Base-by-base conservation (phyloP, 1,140 invertebrate genomes). In the Bicyclus anynana region DNA sequence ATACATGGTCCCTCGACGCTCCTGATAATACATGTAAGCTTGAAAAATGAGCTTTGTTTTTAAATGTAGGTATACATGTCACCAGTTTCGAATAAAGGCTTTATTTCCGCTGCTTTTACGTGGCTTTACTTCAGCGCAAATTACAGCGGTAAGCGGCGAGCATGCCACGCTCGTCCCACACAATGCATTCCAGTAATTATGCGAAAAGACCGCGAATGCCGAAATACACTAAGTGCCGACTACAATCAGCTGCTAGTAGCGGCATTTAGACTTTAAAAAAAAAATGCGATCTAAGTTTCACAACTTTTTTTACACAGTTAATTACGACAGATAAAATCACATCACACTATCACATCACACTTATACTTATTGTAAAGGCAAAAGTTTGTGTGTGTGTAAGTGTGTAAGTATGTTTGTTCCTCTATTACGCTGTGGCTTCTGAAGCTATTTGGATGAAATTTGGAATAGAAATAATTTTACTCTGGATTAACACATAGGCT, bases 111-210 rank as follows among this genome's bases (percentile, higher is more conserved):
- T 46, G 69, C 69, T 71, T 75, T 81, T 59, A 69, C 65, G 63
- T 67, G 74, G 70, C 65, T 71, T 51, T 73, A 77, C 69, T 69
- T 77, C 65, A 67, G 59, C 67, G 55, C 63, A 82, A 80, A 84
- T 84, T 76, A 73, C 67, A 62, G 54, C 58, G 62, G 66, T 72
- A 77, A 77, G 75, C 72, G 67, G 70, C 55, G 56, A 74, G 72
- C 71, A 71, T 79, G 65, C 62, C 67, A 67, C 56, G 73, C 65
- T 59, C 65, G 72, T 58, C 63, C 57, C 59, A 53, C 67, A 84
- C 77, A 84, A 82, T 85, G 79, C 79, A 78, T 74, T 77, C 62
- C 74, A 72, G 74, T 77, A 80, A 85, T 87, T 85, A 84, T 74
- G 67, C 72, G 69, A 74, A 71, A 82, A 76, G 64, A 66, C 73